phyloP scores from a whole-genome alignment of 1,140 invertebrate species.

The Amyelois transitella region DNA sequence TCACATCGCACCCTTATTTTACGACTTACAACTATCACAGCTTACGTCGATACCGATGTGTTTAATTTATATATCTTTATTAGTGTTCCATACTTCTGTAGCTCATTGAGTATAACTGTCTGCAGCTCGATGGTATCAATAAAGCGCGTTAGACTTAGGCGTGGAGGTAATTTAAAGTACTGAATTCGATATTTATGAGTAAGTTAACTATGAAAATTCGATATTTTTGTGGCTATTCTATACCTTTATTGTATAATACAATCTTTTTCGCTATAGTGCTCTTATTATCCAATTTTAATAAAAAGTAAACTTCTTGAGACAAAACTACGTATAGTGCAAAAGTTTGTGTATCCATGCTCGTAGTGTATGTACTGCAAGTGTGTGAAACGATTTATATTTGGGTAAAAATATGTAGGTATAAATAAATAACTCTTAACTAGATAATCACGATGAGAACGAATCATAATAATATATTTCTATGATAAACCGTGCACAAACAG shows the following conservation, averaged over 20 bases:
- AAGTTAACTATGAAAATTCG: no score
- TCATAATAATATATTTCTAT: not conserved
- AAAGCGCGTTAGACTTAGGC: no score
- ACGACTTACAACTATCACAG: not conserved
- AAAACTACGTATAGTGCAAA: constrained; percentile 2
- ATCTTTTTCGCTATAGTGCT: no score
- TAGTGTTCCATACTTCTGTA: no score
- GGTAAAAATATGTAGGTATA: not conserved
- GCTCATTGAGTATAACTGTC: no score
- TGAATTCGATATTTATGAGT: no score
- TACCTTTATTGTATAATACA: no score
- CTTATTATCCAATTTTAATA: no score
- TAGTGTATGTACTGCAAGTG: not conserved
- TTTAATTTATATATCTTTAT: no score
- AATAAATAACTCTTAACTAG: not conserved
- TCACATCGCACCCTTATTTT: constrained; percentile 5
- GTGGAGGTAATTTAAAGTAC: no score
- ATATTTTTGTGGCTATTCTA: no score
- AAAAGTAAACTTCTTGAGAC: not conserved
- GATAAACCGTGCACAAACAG: constrained; percentile 3
- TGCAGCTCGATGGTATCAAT: no score
- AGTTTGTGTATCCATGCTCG: not conserved
- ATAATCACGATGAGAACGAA: not conserved
- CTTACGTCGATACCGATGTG: not conserved
- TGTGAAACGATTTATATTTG: not conserved